Evolutionary conservation across 2,797 vertebrate genomes (phyloP).

Genomic region (Clarias pachynema): DNA sequence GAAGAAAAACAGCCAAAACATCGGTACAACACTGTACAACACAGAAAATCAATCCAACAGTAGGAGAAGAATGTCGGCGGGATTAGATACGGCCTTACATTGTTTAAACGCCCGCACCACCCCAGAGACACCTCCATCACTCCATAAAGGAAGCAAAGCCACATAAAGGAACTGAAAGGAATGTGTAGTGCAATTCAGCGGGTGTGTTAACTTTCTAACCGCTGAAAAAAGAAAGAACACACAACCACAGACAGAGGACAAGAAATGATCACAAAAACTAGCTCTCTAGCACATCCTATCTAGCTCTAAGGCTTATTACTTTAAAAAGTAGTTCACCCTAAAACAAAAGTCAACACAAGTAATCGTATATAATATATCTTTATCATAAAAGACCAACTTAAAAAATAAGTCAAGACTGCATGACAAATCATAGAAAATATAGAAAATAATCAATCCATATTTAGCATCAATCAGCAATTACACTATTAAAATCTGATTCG

Average conservation of each 20-base stretch:
- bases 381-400: neutral
- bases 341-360: neutral
- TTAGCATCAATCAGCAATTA: neutral
- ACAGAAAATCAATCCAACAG: constrained; percentile 22
- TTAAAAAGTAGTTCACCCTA: neutral
- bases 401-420: neutral
- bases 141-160: constrained; percentile 25
- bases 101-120: constrained; percentile 40
- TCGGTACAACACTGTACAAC: neutral
- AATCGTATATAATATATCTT: neutral
- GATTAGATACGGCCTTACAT: constrained; percentile 38
- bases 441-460: neutral
- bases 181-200: constrained; percentile 39
- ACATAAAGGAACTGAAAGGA: constrained; percentile 35
- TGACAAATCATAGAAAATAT: neutral
- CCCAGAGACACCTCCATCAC: constrained; percentile 47
- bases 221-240: constrained; percentile 1
- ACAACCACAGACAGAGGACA: neutral
- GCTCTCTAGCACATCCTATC: neutral
- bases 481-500: neutral
- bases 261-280: constrained; percentile 4
- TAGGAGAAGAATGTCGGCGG: constrained; percentile 21
- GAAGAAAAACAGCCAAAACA: neutral
- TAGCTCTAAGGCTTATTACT: neutral
- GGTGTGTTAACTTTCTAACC: constrained; percentile 28